Percentiles rank a stretch among this genome's conserved stretches.
Evolutionary conservation across 1,140 invertebrate species (phyloP).

Genomic region (Drosophila setifemur): DNA sequence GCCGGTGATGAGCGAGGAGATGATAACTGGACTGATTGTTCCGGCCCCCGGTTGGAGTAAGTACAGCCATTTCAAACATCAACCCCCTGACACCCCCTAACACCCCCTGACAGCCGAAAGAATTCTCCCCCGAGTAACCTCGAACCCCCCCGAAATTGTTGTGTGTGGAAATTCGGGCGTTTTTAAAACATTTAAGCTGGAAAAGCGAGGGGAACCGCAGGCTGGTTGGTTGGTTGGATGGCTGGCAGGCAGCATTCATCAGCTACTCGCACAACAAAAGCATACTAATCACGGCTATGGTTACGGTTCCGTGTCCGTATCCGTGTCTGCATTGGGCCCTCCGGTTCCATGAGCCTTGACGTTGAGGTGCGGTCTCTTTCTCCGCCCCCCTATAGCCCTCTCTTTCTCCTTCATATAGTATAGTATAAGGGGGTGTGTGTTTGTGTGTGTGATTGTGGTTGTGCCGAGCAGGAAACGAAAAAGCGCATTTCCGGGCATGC

Average conservation of each 20-base stretch:
- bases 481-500: slow-evolving; percentile 76
- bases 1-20: slow-evolving; percentile 96
- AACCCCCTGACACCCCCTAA: too few species aligned
- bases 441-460: slow-evolving; percentile 14
- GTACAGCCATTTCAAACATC: slow-evolving; percentile 64
- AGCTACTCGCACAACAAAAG: slow-evolving; percentile 63
- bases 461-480: slow-evolving; percentile 62
- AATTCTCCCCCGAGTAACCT: slow-evolving; percentile 11
- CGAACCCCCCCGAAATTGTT: slow-evolving; percentile 9
- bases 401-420: neutral
- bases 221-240: neutral
- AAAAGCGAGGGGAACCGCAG: neutral
- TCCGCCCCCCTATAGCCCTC: neutral
- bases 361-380: slow-evolving; percentile 45
- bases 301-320: slow-evolving; percentile 46
- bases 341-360: slow-evolving; percentile 36
- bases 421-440: slow-evolving; percentile 1
- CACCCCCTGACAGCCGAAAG: neutral
- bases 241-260: slow-evolving; percentile 63
- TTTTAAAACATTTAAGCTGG: slow-evolving; percentile 36
- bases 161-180: slow-evolving; percentile 21
- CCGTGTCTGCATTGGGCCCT: slow-evolving; percentile 16
- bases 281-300: slow-evolving; percentile 71
- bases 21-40: slow-evolving; percentile 97
- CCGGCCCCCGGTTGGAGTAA: slow-evolving; percentile 96